Percentiles rank a stretch among this genome's conserved stretches.
Conservation (phyloP, 2,113 vertebrate genomes). For the Arvicanthis niloticus region DNA sequence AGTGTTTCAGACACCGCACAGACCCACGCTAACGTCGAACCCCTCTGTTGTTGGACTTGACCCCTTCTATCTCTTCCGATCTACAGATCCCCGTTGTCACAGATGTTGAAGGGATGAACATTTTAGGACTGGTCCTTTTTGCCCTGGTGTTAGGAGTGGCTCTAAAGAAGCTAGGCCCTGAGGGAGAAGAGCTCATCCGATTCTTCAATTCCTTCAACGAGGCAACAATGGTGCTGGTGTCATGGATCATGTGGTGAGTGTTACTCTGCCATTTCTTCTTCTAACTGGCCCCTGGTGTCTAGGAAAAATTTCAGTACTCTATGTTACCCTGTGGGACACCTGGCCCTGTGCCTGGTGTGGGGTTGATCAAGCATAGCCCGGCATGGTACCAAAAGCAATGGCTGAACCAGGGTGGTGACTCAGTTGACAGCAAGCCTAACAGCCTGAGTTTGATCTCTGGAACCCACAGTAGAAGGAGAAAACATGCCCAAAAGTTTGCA, state of each 20-base stretch:
- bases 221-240: slow-evolving; percentile 98
- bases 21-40: neutral
- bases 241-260: slow-evolving; percentile 99
- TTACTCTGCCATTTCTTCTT: fast-evolving
- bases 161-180: slow-evolving; percentile 93
- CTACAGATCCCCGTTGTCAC: slow-evolving; percentile 92
- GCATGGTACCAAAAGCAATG: neutral
- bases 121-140: slow-evolving; percentile 96
- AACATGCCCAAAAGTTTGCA: neutral
- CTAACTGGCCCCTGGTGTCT: neutral
- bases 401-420: neutral
- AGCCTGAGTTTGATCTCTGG: neutral
- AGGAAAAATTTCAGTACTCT: neutral
- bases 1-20: neutral
- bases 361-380: neutral
- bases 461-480: neutral
- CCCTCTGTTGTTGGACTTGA: neutral
- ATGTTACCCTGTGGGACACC: neutral
- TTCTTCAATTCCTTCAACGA: slow-evolving; percentile 99
- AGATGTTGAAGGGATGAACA: slow-evolving; percentile 97
- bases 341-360: neutral
- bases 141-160: slow-evolving; percentile 97
- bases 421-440: neutral
- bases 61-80: slow-evolving; percentile 3
- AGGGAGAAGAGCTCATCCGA: slow-evolving; percentile 98